Percentiles rank a stretch among this genome's conserved stretches.
phyloP scores from a whole-genome alignment of 1,140 invertebrate genomes.

The Rhyzopertha dominica region DNA sequence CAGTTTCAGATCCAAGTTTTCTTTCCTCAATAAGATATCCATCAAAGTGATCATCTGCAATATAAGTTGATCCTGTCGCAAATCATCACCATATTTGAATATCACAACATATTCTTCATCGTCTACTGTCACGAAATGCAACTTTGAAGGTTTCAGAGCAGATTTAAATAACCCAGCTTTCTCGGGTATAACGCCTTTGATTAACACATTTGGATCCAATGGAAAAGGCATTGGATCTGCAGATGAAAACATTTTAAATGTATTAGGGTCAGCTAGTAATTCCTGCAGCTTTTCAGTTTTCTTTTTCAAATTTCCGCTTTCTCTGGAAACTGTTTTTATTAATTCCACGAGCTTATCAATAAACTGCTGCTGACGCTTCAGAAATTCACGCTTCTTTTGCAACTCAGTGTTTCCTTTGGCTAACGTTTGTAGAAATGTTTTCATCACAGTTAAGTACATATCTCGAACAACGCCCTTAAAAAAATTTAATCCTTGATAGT shows the following conservation, averaged over 20 bases:
- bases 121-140: conserved; percentile 82
- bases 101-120: conserved; percentile 92
- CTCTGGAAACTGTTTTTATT: conserved; percentile 86
- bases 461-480: conserved; percentile 54
- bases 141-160: conserved; percentile 93
- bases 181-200: conserved; percentile 84
- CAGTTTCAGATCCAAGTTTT: conserved; percentile 93
- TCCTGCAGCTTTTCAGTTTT: conserved; percentile 86
- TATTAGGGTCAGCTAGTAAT: conserved; percentile 73
- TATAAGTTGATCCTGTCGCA: conserved; percentile 98
- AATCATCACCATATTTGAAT: conserved; percentile 97
- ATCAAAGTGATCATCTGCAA: conserved; percentile 97
- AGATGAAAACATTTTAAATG: conserved; percentile 77
- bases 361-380: conserved; percentile 82
- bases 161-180: conserved; percentile 94
- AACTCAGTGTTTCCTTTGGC: conserved; percentile 61
- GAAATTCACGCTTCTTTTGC: conserved; percentile 63
- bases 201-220: conserved; percentile 84
- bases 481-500: conserved; percentile 6
- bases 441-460: conserved; percentile 88
- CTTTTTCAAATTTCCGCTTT: conserved; percentile 86
- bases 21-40: conserved; percentile 89
- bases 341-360: conserved; percentile 86
- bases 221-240: conserved; percentile 93
- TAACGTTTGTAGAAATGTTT: conserved; percentile 72